A percentile compares a stretch with the other conserved stretches of the same genome.
Evolutionary conservation across 2,888 invertebrate genomes (phyloP).

Genomic region (Drosophila paramelanica): DNA sequence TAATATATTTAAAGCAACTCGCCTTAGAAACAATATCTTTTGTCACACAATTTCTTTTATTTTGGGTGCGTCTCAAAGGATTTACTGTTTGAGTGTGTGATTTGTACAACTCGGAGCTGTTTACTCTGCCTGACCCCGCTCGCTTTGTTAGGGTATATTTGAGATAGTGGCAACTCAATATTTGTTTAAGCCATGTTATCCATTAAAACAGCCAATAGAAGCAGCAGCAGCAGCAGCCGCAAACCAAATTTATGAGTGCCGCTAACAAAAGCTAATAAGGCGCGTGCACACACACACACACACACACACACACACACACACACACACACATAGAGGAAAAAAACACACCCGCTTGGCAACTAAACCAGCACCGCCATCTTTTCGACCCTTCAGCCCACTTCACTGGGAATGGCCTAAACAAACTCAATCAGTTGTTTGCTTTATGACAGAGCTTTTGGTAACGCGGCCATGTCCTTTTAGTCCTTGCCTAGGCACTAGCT

Average conservation of each 20-base stretch:
- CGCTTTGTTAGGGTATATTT: not conserved
- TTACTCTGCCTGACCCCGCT: not conserved
- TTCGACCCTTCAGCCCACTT: constrained; percentile 11
- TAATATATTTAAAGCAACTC: no score
- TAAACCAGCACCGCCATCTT: not conserved
- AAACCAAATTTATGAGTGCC: constrained; percentile 31
- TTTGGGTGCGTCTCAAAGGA: no score
- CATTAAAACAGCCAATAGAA: constrained; percentile 34
- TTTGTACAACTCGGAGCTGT: not conserved
- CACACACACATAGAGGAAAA: not conserved
- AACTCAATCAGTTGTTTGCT: constrained; percentile 71
- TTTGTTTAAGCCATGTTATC: constrained; percentile 43
- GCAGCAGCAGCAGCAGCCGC: constrained; percentile 16
- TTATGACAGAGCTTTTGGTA: constrained; percentile 60
- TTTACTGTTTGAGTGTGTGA: no score
- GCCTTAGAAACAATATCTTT: no score
- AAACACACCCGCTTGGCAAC: constrained; percentile 9
- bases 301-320: not conserved
- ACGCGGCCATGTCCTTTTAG: constrained; percentile 51
- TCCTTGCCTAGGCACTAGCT: constrained; percentile 40
- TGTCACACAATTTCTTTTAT: no score
- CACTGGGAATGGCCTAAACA: constrained; percentile 62
- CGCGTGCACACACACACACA: constrained; percentile 5
- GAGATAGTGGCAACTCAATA: not conserved
- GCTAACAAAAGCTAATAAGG: constrained; percentile 43